phyloP scores from a whole-genome alignment of 2,888 invertebrate genomes.

The Drosophila picticornis region DNA sequence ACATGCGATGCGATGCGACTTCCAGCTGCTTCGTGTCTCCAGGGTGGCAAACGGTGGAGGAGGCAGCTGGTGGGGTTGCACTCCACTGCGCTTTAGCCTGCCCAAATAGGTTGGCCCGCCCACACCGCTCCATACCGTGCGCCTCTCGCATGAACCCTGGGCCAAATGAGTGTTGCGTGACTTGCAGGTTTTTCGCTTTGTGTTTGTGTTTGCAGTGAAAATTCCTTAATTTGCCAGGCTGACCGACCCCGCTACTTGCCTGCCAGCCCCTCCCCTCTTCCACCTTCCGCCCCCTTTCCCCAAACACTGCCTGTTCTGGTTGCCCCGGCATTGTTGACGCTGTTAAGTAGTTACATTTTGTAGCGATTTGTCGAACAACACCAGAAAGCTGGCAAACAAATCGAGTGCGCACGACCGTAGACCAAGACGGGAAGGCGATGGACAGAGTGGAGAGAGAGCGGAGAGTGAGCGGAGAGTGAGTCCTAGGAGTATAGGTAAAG shows the following conservation, averaged over 20 bases:
- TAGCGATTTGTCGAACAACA: slow-evolving; percentile 75
- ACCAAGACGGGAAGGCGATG: neutral
- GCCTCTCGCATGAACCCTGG: slow-evolving; percentile 31
- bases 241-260: slow-evolving; percentile 12
- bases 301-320: neutral
- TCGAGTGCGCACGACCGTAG: slow-evolving; percentile 11
- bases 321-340: slow-evolving; percentile 65
- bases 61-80: neutral
- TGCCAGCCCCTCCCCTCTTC: neutral
- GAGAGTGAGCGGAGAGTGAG: neutral
- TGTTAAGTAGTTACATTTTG: slow-evolving; percentile 80
- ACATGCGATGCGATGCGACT: slow-evolving; percentile 59
- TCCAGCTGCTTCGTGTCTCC: slow-evolving; percentile 33
- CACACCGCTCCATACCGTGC: neutral
- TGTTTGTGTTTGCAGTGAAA: slow-evolving; percentile 63
- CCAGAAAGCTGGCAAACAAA: slow-evolving; percentile 46
- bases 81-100: slow-evolving; percentile 4
- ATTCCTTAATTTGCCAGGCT: slow-evolving; percentile 77
- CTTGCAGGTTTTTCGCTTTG: slow-evolving; percentile 74
- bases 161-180: slow-evolving; percentile 82
- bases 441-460: too few relatives aligned
- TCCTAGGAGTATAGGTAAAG: slow-evolving; percentile 5
- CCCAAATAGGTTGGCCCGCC: neutral
- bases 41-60: neutral
- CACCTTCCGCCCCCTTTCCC: neutral